Evolutionary conservation across 2,888 invertebrate genomes (phyloP), one percentile per base, ranked within the genome.

Genomic region (Epistrophe eligans): DNA sequence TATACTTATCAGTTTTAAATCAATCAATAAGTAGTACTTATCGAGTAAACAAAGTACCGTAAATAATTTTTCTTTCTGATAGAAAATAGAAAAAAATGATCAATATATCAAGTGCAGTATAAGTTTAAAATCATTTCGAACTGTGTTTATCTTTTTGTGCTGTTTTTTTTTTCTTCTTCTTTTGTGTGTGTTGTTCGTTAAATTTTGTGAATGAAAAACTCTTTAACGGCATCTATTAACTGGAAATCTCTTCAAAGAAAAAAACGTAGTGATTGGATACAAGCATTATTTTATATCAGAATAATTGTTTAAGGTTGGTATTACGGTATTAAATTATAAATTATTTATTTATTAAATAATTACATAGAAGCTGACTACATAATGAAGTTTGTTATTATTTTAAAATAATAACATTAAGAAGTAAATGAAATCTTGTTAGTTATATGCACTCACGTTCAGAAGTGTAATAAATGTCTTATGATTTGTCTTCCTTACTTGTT

Each of bases 221-320:
- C 2, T 45, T 11, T 17, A 48, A 48, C 55, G 28, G 32, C 17
- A 48, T n/a, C 28, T 45, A n/a, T 48, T 48, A 28, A 17, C 43
- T 64, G 43, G 62, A 11, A 43, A 15, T 58, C 9, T 17, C 9
- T 35, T 58, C 10, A 45, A 9, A n/a, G 24, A 40, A 60, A 38
- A 40, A 40, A 67, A 57, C n/a, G 38, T 50, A n/a, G 17, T 45
- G 8, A 15, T 70, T 66, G 79, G 57, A 70, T 72, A 58, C 55
- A 67, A 70, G 83, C 79, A 84, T 74, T 71, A 60, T n/a, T n/a
- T 74, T 76, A 60, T 62, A 79, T 74, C 73, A 48, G 11, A 64
- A 15, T 11, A 62, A 57, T 24, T 45, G 35, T 70, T 62, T 28
- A 48, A 77, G 83, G 83, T 83, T 67, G 9, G 83, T 83, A 77